Conservation (phyloP, 2,888 invertebrate genomes). For the Ormyrus thymus region DNA sequence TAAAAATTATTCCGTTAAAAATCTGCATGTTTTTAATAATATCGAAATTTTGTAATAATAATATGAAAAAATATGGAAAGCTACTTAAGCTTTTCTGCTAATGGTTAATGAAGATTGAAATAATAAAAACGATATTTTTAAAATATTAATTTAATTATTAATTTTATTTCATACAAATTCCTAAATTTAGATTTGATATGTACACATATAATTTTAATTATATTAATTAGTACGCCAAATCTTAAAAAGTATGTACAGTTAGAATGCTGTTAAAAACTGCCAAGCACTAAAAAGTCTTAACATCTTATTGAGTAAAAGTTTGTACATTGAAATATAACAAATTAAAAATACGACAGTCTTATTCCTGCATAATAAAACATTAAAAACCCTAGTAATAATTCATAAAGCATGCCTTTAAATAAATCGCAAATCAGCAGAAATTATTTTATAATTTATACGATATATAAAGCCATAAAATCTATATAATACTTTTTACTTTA, state of each 20-base stretch:
- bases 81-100: too few species aligned
- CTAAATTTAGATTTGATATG: conserved; percentile 34
- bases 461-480: too few species aligned
- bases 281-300: not conserved
- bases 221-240: conserved; percentile 32
- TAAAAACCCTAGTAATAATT: not conserved
- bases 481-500: too few species aligned
- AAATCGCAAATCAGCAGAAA: not conserved
- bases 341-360: conserved; percentile 45
- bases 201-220: conserved; percentile 30
- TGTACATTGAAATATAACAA: conserved; percentile 35
- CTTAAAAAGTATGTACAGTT: conserved; percentile 38
- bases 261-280: conserved; percentile 12
- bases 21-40: too few species aligned
- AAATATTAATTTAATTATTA: conserved; percentile 45
- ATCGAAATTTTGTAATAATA: too few species aligned
- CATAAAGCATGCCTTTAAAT: conserved; percentile 16
- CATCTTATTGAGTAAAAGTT: conserved; percentile 25
- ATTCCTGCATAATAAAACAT: conserved; percentile 1
- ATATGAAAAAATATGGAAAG: too few species aligned
- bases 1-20: too few species aligned
- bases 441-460: too few species aligned
- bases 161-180: conserved; percentile 45
- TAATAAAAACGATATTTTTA: conserved; percentile 15
- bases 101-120: too few species aligned